Base-by-base conservation (phyloP, 2,797 vertebrate genomes). In the Poecile montanus region DNA sequence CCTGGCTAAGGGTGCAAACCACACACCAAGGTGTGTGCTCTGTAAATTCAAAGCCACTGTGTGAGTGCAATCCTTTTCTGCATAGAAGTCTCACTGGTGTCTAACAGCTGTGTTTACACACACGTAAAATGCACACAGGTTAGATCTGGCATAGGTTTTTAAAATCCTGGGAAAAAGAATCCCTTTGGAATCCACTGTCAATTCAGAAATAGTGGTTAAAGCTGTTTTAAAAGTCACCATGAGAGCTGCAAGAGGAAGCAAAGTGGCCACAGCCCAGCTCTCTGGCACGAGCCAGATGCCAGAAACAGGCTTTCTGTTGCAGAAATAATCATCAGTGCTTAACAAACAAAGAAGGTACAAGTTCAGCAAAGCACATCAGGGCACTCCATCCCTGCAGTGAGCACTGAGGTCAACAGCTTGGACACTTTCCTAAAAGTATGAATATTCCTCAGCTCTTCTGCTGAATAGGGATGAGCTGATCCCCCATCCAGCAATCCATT, bases 401-500 rank as follows among this genome's bases (percentile, higher is more conserved):
- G 44, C 50, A 27, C 63, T n/a, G 71, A 91, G 94, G 74, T 87
- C 74, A 93, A 73, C 71, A 53, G 81, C 67, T 92, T 82, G 86
- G 74, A 66, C 56, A 21, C n/a, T 76, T 82, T 85, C 74, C 81
- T 79, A 50, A 56, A 89, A 82, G 36, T 48, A 22, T 45, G 62
- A 76, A 36, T 63, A 34, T 81, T 78, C 81, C 70, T 95, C 77
- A 66, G 36, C 61, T 85, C 56, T 65, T 40, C 38, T 26, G 32
- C 65, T 88, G 78, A 74, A 65, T 9, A 83, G 61, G 47, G 87
- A 67, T 72, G 89, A 91, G 67, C 61, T 71, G 74, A 56, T n/a
- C n/a, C 75, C 75, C 50, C 65, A 14, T 61, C 38, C 85, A 83
- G 75, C 71, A 85, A 93, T 92, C 56, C 85, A 94, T 92, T 93